Conservation (phyloP, 2,888 invertebrate species). For the Griposia aprilina region DNA sequence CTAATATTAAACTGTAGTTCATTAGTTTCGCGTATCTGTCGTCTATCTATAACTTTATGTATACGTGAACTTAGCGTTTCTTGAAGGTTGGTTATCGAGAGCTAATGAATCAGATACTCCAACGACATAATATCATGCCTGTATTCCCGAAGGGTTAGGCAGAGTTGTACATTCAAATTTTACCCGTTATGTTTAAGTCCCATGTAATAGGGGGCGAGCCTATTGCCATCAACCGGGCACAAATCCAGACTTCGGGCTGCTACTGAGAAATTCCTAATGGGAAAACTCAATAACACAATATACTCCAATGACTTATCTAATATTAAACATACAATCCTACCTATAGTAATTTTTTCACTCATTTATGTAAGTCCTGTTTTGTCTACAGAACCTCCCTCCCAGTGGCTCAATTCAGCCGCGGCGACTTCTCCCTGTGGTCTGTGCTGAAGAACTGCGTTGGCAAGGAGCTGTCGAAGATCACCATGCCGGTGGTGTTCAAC, state of each 20-base stretch:
- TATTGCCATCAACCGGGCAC: too few species aligned
- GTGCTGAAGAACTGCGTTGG: conserved; percentile 97
- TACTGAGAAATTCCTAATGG: too few species aligned
- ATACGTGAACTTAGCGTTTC: neutral
- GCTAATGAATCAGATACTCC: neutral
- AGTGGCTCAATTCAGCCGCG: conserved; percentile 93
- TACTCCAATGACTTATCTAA: neutral
- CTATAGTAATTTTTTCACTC: neutral
- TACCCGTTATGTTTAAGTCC: too few species aligned
- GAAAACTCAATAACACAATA: too few species aligned
- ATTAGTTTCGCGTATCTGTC: too few species aligned
- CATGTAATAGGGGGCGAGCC: too few species aligned
- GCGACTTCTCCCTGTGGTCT: conserved; percentile 97
- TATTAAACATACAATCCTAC: too few species aligned
- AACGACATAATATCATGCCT: too few species aligned
- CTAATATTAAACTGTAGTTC: too few species aligned
- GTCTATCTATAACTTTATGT: neutral
- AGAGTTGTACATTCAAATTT: too few species aligned
- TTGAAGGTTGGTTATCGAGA: neutral
- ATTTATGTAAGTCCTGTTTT: conserved; percentile 42
- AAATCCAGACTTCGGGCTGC: too few species aligned
- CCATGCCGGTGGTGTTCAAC: conserved; percentile 99
- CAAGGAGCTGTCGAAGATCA: conserved; percentile 98
- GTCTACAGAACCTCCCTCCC: conserved; percentile 92
- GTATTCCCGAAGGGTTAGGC: neutral